Base-by-base conservation (phyloP, 2,888 invertebrate species). In the Andrena praecox region DNA sequence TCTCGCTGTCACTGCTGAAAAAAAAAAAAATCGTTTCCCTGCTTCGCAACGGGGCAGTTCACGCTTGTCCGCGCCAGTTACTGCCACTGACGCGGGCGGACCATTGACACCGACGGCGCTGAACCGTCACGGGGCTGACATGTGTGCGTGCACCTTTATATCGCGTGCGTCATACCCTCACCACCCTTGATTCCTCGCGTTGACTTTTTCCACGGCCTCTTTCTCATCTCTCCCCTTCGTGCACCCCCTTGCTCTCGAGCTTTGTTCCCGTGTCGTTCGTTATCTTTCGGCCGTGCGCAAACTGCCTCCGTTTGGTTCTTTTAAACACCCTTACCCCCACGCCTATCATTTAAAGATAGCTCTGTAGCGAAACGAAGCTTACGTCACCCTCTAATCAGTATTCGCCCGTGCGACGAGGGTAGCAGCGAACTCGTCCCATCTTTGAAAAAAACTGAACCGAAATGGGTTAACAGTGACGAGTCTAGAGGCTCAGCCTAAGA, bases 171-270 rank as follows among this genome's bases (percentile, higher is more conserved):
- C 60, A 33, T n/a, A 50, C 35, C 20, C 56, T 54, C 50, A 27
- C 60, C 35, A 12, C 42, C 29, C 54, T 77, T 70, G 67, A 67
- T 67, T 69, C 81, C 73, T 67, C 66, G 52, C 66, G 35, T 6
- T 60, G 50, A 80, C 68, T 64, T 78, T 76, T 73, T 33, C 64
- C 74, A 16, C 64, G 33, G 42, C 56, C 33, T 50, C n/a, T 27
- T 48, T 29, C 27, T 20, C n/a, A 24, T 4, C 16, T 48, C 31
- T 20, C 10, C 24, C 42, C 27, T n/a, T 69, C 54, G 59, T 50
- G 35, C 42, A 10, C 33, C 10, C 33, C 7, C 2, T n/a, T 2
- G 10, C 10, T 2, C n/a, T 1, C 16, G 12, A 31, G 24, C 24
- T n/a, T 42, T 31, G 24, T 31, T 20, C 16, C 24, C 24, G 24